Evolutionary conservation across 2,888 invertebrate genomes (phyloP), one percentile per base, ranked within the genome.

Genomic region (Sepioteuthis lessoniana): DNA sequence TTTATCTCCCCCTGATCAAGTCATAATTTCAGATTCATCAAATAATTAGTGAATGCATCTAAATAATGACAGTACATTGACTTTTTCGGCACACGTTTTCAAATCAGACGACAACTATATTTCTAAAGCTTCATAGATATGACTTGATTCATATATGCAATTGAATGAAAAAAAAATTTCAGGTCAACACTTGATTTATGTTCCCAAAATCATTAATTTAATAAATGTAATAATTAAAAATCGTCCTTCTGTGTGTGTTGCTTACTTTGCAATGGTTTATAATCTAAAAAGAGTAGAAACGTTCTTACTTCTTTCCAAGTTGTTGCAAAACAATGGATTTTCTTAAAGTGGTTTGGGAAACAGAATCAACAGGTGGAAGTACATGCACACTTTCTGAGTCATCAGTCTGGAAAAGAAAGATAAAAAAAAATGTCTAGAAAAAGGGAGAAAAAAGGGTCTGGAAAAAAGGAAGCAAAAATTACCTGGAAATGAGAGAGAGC

Each of bases 241-340:
- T 28, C 31, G 8, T 31, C 25, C 25, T 31, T 60, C 60, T 25
- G 7, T 8, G 8, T 60, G 60, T 31, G 31, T 7, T 0, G 28
- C 8, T 3, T 31, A 25, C 0, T 31, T 60, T 60, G 8, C 31
- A 60, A 8, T 31, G 60, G 28, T 19, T 16, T 47, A 47, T 47
- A 19, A 19, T 47, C 42, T n/a, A 42, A 42, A 42, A 42, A 55
- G 7, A 55, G 76, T 76, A n/a, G 76, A 35, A 42, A 76, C 10
- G 76, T 47, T 4, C 38, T 92, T 47, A 92, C 92, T 47, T 92
- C 10, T 92, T 92, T 42, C 92, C 46, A 47, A 92, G 46, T 92
- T 92, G 92, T 47, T 92, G 38, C 31, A 92, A 35, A 47, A 92
- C 42, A n/a, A 92, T 92, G 35, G 92, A 92, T 42, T 46, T 42